These are phyloP conservation scores for Actinostola sp. DNA, from an alignment of 92 coral and sea anemone species.

Conservation along the genomic window DNA sequence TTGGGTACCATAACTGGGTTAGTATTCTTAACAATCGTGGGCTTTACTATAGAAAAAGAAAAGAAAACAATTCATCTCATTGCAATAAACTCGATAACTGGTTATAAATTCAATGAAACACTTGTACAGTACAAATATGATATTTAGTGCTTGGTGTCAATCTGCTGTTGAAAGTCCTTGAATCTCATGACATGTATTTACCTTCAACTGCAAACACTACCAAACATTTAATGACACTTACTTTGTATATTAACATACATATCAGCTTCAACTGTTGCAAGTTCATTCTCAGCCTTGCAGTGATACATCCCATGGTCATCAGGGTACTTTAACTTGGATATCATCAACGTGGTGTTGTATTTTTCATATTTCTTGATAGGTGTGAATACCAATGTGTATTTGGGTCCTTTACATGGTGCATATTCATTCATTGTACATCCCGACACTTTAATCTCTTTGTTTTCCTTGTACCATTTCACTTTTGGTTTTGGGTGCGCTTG, in stretches of 20 bases:
- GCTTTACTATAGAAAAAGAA: constrained; percentile 30
- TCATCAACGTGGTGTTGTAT: constrained; percentile 1
- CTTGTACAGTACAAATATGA: too few species aligned
- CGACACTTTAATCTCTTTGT: constrained; percentile 8
- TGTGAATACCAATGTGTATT: background rate
- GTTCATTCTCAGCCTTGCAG: constrained; percentile 11
- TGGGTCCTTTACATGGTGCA: background rate
- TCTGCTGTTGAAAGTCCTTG: too few species aligned
- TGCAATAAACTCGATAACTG: too few species aligned
- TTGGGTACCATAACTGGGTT: background rate
- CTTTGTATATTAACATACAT: constrained; percentile 21
- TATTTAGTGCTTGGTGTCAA: too few species aligned
- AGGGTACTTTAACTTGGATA: constrained; percentile 15
- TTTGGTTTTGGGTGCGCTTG: constrained; percentile 8
- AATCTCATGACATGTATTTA: too few species aligned
- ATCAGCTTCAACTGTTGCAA: background rate
- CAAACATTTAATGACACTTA: background rate
- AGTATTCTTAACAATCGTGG: background rate
- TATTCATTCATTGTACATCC: background rate
- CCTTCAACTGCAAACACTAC: background rate
- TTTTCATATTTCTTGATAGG: background rate
- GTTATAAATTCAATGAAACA: too few species aligned
- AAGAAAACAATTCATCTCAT: too few species aligned
- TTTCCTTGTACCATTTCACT: constrained; percentile 14
- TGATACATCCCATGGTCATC: constrained; percentile 33